A percentile compares a stretch with the other conserved stretches of the same genome.
These are phyloP conservation scores for Bagarius yarrelli DNA, from an alignment of 2,113 vertebrate species.

Conservation along the genomic window DNA sequence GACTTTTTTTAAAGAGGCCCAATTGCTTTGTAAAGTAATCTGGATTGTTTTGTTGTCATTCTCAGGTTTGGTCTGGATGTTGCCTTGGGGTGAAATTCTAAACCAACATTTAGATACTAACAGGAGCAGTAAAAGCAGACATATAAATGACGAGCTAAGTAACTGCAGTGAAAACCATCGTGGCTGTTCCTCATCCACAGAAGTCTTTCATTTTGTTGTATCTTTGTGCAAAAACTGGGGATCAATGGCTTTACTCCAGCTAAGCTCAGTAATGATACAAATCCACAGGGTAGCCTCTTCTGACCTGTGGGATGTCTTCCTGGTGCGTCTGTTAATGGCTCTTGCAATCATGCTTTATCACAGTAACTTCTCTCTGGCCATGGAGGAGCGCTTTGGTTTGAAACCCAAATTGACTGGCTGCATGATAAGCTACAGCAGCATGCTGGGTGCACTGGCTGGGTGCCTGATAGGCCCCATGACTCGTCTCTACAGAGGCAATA, in stretches of 20 bases:
- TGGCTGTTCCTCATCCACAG: not conserved
- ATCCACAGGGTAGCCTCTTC: slow-evolving; percentile 77
- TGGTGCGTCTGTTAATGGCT: slow-evolving; percentile 87
- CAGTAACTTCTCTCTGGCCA: slow-evolving; percentile 88
- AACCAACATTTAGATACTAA: slow-evolving; percentile 47
- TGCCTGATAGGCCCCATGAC: slow-evolving; percentile 83
- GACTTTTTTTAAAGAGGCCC: not conserved
- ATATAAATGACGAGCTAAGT: slow-evolving; percentile 47
- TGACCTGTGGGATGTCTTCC: slow-evolving; percentile 86
- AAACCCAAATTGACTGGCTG: slow-evolving; percentile 83
- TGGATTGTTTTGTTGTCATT: not conserved
- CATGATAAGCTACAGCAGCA: slow-evolving; percentile 88
- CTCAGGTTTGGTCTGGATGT: slow-evolving; percentile 85
- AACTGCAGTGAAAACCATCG: slow-evolving; percentile 56
- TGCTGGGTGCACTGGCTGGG: slow-evolving; percentile 83
- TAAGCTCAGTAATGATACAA: slow-evolving; percentile 69
- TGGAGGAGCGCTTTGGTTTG: slow-evolving; percentile 89
- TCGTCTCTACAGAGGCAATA: slow-evolving; percentile 76
- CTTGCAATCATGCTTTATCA: slow-evolving; percentile 88
- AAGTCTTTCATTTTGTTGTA: slow-evolving; percentile 7
- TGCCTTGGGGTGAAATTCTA: slow-evolving; percentile 75
- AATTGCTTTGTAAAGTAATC: not conserved
- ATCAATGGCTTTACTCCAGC: slow-evolving; percentile 58
- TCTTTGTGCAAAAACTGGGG: slow-evolving; percentile 12
- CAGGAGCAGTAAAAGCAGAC: slow-evolving; percentile 35